Evolutionary conservation across 2,888 invertebrate genomes (phyloP), one percentile per base, ranked within the genome.

Genomic region (Ennomos erosarius): DNA sequence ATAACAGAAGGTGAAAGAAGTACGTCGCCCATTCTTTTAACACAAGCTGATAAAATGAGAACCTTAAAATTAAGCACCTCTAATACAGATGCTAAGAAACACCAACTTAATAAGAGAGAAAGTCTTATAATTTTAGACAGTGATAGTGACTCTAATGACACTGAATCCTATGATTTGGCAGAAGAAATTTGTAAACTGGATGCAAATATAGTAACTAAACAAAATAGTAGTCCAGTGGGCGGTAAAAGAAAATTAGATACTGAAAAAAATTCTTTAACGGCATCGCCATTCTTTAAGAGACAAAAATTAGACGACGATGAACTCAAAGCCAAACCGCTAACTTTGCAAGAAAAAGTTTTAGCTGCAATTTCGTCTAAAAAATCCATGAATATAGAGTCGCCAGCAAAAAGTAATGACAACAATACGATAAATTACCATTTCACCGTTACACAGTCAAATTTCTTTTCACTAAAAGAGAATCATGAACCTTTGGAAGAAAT

Each of bases 271-370:
- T 40, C 64, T 2, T 65, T 75, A 52, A 77, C 73, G 46, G 74
- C 79, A 16, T 92, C 92, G 0, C 90, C 90, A 11, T 90, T 84
- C 73, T 92, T 91, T 57, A 82, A 92, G 65, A 84, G 78, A 67
- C 82, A 49, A 59, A 90, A 90, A 70, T 11, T 85, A 44, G 74
- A 81, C 4, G 69, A 63, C 13, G 48, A 26, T 26, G 26, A 26
- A 26, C 26, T 57, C 45, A 59, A 45, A 37, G 58, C 63, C 35
- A 84, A 82, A 65, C 63, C 74, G 11, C 42, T 79, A 5, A 79
- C 83, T 4, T 62, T 90, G 46, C 84, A 87, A 74, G 82, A 87
- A 59, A 90, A 87, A 71, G 77, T 88, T 1, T 65, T 86, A 59
- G 83, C 85, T 0, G 84, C 82, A 1, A 64, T 88, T 35, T 77